Evolutionary conservation across 2,888 invertebrate genomes (phyloP).

Genomic region (Punctoribates punctum): DNA sequence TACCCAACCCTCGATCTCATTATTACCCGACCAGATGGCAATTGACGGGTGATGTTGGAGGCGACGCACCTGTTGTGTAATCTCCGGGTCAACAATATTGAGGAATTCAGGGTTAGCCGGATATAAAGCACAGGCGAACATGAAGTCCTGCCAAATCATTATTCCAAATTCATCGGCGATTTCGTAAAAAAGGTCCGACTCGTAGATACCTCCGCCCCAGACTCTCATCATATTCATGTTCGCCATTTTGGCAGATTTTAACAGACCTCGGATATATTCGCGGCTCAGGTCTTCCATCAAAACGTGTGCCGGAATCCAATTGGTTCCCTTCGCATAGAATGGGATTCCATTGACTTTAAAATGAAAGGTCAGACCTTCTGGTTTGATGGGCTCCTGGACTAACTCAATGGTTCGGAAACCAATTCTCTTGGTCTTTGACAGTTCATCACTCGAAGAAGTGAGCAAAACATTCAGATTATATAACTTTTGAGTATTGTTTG

Average conservation of each 20-base stretch:
- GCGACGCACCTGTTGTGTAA: conserved; percentile 73
- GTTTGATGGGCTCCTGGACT: conserved; percentile 60
- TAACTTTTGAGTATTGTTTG: conserved; percentile 18
- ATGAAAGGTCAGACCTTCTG: conserved; percentile 66
- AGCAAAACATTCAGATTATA: conserved; percentile 33
- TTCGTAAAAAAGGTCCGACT: conserved; percentile 81
- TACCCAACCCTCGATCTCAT: conserved; percentile 76
- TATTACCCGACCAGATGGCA: conserved; percentile 82
- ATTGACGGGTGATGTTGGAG: conserved; percentile 82
- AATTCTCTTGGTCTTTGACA: conserved; percentile 62
- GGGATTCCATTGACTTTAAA: conserved; percentile 81
- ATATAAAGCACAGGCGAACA: conserved; percentile 95
- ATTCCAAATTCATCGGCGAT: conserved; percentile 82
- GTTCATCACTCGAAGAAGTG: too few relatives aligned
- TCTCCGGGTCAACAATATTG: conserved; percentile 68
- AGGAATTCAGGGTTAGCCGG: conserved; percentile 71
- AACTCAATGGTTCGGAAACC: conserved; percentile 84
- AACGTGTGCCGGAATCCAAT: conserved; percentile 84
- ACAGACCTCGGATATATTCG: conserved; percentile 60
- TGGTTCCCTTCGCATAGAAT: conserved; percentile 89
- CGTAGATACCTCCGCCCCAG: conserved; percentile 98
- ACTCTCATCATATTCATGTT: conserved; percentile 93
- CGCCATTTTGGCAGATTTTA: conserved; percentile 67
- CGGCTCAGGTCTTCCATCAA: conserved; percentile 70
- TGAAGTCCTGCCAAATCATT: conserved; percentile 94